Base-by-base conservation (phyloP, 2,888 invertebrate species). In the Germaria angustata region DNA sequence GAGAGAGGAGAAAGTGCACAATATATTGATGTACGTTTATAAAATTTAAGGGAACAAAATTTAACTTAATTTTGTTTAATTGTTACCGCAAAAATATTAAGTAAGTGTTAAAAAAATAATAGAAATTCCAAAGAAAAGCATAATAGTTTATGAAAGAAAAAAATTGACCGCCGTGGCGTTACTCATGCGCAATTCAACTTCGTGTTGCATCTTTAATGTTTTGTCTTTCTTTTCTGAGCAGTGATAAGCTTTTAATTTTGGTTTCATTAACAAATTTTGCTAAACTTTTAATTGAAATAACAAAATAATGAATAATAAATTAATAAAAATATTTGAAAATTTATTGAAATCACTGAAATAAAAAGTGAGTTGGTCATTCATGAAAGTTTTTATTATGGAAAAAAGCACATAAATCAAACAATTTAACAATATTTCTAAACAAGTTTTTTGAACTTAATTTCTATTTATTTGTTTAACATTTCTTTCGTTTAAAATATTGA, bases 1-100 rank as follows among this genome's bases (percentile, higher is more conserved):
- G 39, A 49, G 69, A 79, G 78, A 75, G 80, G 78, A 84, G 84
- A 84, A 84, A 84, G 84, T 84, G 71, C 49, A 61, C 41, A 61
- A 80, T 41, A 75, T 53, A 71, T 39, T 76, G 5, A 41, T 1
- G 17, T 49, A 51, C 53, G 34, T 46, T n/a, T 20, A 36, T 17
- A 15, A 61, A 41, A 15, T 49, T 6, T 9, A 44, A 66, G 49
- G 39, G 9, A 41, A 61, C 5, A 6, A 36, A 20, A 36, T 46
- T 73, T 65, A 13, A 66, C 15, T 44, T 44, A 51, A 36, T 32
- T 49, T 65, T 49, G 15, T 34, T 15, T 9, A 49, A 57, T 49
- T 65, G 46, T 73, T 73, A 71, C 73, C 39, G 57, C 73, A 57
- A 61, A 55, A 39, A 34, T 80, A 77, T 80, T 77, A 84, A 80